Conservation (phyloP, 2,888 invertebrate genomes). For the Ennomos quercinarius region DNA sequence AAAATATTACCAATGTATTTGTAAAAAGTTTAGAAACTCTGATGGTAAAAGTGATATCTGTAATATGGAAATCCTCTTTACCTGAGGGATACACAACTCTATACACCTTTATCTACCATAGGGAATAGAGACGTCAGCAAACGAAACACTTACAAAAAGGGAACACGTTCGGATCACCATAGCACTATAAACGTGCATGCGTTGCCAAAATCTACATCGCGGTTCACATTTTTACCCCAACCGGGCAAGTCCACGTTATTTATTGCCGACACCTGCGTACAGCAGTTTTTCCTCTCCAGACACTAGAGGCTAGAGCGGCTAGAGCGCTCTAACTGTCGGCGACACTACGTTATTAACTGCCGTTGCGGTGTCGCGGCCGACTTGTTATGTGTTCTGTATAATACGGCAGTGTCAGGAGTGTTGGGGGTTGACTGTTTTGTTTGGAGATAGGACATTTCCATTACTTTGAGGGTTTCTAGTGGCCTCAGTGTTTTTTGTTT, state of each 20-base stretch:
- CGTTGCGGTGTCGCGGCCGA: conserved; percentile 40
- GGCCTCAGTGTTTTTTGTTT: too few relatives aligned
- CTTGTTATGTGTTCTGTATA: conserved; percentile 37
- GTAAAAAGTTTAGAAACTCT: too few relatives aligned
- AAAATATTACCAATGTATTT: too few relatives aligned
- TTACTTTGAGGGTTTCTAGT: too few relatives aligned
- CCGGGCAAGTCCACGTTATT: conserved; percentile 46
- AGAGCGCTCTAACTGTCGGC: conserved; percentile 56
- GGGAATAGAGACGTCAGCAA: not conserved
- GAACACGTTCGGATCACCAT: conserved; percentile 19
- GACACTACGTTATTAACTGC: conserved; percentile 68
- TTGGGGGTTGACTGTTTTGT: conserved; percentile 13
- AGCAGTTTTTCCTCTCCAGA: conserved; percentile 55
- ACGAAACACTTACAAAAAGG: conserved; percentile 5
- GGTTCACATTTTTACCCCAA: conserved; percentile 29
- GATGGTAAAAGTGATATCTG: too few relatives aligned
- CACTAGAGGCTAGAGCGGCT: conserved; percentile 41
- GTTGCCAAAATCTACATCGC: conserved; percentile 26
- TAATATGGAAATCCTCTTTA: too few relatives aligned
- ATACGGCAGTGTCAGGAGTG: conserved; percentile 10
- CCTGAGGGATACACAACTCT: too few relatives aligned
- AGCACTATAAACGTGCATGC: conserved; percentile 21
- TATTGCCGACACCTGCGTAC: conserved; percentile 65
- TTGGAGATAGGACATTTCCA: conserved; percentile 6
- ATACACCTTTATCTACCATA: not conserved